Conservation (phyloP, 2,888 invertebrate genomes). For the Celastrina argiolus region DNA sequence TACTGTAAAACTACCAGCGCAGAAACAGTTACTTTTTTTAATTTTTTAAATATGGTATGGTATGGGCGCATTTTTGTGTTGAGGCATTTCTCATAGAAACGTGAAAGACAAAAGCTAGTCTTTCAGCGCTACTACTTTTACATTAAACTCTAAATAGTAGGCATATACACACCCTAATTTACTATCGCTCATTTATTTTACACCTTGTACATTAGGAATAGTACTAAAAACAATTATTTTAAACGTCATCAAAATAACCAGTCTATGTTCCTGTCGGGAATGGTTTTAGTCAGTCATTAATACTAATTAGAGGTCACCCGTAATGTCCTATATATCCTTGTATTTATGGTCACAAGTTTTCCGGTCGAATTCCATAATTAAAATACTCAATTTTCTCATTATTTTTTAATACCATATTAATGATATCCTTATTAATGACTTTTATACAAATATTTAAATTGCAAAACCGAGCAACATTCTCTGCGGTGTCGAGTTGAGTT, state of each 20-base stretch:
- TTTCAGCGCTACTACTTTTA: too few relatives aligned
- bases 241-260: background rate
- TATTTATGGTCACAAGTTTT: background rate
- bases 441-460: constrained; percentile 32
- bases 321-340: background rate
- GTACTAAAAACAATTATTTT: background rate
- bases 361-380: background rate
- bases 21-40: too few relatives aligned
- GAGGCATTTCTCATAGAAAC: too few relatives aligned
- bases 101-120: too few relatives aligned
- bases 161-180: too few relatives aligned
- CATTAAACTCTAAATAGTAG: too few relatives aligned
- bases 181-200: too few relatives aligned
- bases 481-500: constrained; percentile 27
- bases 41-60: too few relatives aligned
- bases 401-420: constrained; percentile 4
- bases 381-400: background rate
- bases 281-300: background rate
- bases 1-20: too few relatives aligned
- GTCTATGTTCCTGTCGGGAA: background rate
- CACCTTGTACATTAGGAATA: too few relatives aligned
- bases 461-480: constrained; percentile 35
- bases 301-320: background rate
- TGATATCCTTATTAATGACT: constrained; percentile 13
- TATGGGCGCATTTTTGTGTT: too few relatives aligned